phyloP scores from a whole-genome alignment of 1,140 invertebrate genomes.

The Zaprionus nigranus region DNA sequence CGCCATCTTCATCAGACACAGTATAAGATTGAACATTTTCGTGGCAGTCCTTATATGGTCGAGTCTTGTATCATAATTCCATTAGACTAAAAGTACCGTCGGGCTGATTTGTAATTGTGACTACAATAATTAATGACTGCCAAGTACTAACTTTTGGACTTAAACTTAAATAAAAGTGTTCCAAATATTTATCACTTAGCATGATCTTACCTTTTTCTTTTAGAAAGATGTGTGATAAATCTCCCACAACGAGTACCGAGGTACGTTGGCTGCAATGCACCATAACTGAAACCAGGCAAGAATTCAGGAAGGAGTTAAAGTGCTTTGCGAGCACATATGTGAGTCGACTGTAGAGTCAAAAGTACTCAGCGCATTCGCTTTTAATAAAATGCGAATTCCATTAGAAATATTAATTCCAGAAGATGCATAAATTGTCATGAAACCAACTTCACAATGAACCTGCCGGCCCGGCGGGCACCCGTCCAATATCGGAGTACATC shows the following conservation, averaged over 20 bases:
- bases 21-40: no score
- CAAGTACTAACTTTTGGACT: no score
- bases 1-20: no score
- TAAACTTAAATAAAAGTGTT: neutral
- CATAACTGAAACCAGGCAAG: neutral
- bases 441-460: slow-evolving; percentile 31
- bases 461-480: slow-evolving; percentile 36
- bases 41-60: no score
- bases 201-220: neutral
- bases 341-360: neutral
- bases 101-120: no score
- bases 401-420: slow-evolving; percentile 77
- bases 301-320: slow-evolving; percentile 1
- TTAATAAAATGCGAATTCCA: slow-evolving; percentile 72
- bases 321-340: neutral
- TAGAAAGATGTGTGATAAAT: neutral
- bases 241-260: neutral
- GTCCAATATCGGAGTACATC: slow-evolving; percentile 73
- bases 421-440: slow-evolving; percentile 54
- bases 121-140: no score
- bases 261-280: neutral
- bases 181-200: neutral
- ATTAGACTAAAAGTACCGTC: no score
- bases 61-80: no score
- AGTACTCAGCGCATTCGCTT: slow-evolving; percentile 43